phyloP scores from a whole-genome alignment of 2,888 invertebrate species.

The Silvanus unidentatus region DNA sequence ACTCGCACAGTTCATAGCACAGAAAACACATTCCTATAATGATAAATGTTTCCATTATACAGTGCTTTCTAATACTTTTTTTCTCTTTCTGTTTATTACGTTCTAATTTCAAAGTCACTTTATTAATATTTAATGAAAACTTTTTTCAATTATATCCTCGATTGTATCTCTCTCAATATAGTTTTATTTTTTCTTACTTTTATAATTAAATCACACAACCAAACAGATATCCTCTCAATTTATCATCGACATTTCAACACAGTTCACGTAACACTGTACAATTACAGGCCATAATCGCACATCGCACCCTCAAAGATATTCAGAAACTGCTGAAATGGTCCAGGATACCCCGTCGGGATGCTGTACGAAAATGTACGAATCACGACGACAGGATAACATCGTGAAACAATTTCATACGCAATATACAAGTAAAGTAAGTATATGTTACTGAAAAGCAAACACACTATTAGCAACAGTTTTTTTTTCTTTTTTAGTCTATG shows the following conservation, averaged over 20 bases:
- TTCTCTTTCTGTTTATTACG: no score
- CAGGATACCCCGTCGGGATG: slow-evolving; percentile 28
- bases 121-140: no score
- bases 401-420: slow-evolving; percentile 6
- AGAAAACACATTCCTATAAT: slow-evolving; percentile 62
- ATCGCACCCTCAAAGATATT: slow-evolving; percentile 21
- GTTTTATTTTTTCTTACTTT: no score
- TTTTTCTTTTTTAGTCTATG: no score
- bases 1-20: slow-evolving; percentile 62
- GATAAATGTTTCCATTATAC: slow-evolving; percentile 59
- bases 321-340: slow-evolving; percentile 28
- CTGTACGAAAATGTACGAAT: slow-evolving; percentile 25
- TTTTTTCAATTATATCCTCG: no score
- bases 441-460: slow-evolving; percentile 9
- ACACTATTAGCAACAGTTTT: slow-evolving; percentile 6
- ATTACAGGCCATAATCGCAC: slow-evolving; percentile 7
- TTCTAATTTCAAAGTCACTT: not conserved
- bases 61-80: not conserved
- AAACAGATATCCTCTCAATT: no score
- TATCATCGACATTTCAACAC: no score
- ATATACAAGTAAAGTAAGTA: slow-evolving; percentile 9
- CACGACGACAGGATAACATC: slow-evolving; percentile 23
- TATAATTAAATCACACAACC: no score
- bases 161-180: no score
- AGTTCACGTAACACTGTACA: no score